Evolutionary conservation across 2,797 vertebrate species (phyloP), one percentile per base, ranked within the genome.

Genomic region (Pampus argenteus): DNA sequence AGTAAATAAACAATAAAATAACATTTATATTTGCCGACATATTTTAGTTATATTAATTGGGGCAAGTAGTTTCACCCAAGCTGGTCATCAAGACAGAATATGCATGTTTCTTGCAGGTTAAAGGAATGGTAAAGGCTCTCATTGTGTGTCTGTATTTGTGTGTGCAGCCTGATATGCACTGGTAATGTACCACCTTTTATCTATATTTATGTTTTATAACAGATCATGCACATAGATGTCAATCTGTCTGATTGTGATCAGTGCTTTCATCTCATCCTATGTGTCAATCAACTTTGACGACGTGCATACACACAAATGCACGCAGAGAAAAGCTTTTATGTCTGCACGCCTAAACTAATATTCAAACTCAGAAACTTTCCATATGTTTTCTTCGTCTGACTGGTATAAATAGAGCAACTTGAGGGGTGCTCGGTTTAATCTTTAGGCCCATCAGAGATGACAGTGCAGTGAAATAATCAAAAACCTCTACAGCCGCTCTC

Each of bases 261-360:
- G 61, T 7, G 57, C 87, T 89, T 92, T 90, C 85, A 88, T 92
- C 89, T 79, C n/a, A n/a, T 70, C 47, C 40, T 23, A 26, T 52
- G 81, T 81, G 81, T 81, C 89, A 83, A 61, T 88, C 89, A 86
- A 62, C 76, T 67, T 68, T 75, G 64, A 65, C 74, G 82, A 78
- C 78, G 71, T 38, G 45, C 44, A 48, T 63, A n/a, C 54, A 61
- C 50, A 65, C 29, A 77, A 73, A 64, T 45, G 58, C 61, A 47
- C 38, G 10, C 23, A 3, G 0, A 59, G 45, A 80, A 76, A 74
- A 56, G 61, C 66, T 85, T 88, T 88, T 61, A 88, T 81, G 74
- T 81, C 31, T 77, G 59, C 51, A 70, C 22, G 26, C 42, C 70
- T 63, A 75, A 82, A 71, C 57, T 52, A 71, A 76, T 66, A 76